Conservation (phyloP, 2,113 vertebrate genomes). For the Crotalus tigris region DNA sequence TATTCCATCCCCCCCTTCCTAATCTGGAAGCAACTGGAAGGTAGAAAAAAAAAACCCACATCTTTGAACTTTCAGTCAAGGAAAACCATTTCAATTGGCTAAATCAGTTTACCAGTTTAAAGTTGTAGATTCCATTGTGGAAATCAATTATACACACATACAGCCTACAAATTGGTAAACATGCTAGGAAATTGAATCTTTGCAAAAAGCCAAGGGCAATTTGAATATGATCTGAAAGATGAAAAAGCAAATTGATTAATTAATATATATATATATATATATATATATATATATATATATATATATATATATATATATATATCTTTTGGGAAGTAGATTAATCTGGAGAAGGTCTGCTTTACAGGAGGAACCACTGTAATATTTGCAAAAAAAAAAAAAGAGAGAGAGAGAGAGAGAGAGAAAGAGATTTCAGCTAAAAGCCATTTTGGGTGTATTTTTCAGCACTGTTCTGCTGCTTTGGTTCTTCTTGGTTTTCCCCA, state of each 20-base stretch:
- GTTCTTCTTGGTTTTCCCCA: background rate
- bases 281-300: too few species aligned
- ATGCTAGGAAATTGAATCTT: background rate
- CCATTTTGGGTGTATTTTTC: conserved; percentile 4
- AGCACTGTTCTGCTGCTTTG: background rate
- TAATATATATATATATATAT: too few species aligned
- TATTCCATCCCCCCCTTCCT: background rate
- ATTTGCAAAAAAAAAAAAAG: background rate
- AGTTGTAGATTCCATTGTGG: background rate
- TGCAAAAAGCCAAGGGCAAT: background rate
- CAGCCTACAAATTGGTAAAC: background rate
- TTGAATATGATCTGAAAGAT: background rate
- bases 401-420: background rate
- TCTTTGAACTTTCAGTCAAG: background rate
- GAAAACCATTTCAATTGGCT: background rate
- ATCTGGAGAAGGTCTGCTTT: background rate
- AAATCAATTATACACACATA: background rate
- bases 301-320: background rate
- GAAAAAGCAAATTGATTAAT: background rate
- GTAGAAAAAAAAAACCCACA: background rate
- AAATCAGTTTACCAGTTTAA: background rate
- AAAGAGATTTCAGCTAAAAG: background rate
- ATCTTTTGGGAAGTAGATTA: background rate
- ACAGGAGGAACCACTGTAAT: background rate
- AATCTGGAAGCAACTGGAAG: background rate